phyloP scores from a whole-genome alignment of 2,797 vertebrate genomes.

The Cuniculus paca region DNA sequence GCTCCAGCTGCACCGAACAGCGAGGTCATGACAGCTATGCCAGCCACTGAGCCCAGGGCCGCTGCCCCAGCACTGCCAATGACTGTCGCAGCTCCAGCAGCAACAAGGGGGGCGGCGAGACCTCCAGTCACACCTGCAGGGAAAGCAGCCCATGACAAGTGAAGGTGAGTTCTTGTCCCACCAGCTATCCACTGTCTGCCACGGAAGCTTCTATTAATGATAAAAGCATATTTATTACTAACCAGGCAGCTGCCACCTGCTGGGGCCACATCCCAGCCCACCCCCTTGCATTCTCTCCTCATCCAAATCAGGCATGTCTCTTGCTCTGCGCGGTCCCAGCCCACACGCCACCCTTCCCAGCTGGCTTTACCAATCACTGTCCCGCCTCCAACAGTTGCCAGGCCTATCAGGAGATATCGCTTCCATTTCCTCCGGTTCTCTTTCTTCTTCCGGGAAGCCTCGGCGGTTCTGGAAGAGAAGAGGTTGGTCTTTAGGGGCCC shows the following conservation, averaged over 20 bases:
- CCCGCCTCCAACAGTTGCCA: slow-evolving; percentile 96
- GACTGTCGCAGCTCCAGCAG: slow-evolving; percentile 94
- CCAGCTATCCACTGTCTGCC: background rate
- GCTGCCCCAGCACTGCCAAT: slow-evolving; percentile 97
- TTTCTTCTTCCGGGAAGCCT: slow-evolving; percentile 91
- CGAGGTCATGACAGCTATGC: slow-evolving; percentile 97
- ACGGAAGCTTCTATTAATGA: background rate
- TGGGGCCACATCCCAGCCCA: background rate
- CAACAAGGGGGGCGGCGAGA: slow-evolving; percentile 95
- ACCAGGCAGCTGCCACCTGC: background rate
- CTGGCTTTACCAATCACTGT: slow-evolving; percentile 94
- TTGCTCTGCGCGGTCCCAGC: fast-evolving
- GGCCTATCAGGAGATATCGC: slow-evolving; percentile 96
- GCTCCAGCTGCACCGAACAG: slow-evolving; percentile 98
- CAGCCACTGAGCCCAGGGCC: slow-evolving; percentile 93
- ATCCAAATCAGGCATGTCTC: fast-evolving
- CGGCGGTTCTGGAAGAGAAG: slow-evolving; percentile 90
- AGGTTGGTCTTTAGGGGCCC: background rate
- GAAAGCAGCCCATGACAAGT: background rate
- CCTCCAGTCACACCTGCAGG: slow-evolving; percentile 96
- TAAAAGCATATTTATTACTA: background rate
- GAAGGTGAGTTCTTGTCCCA: background rate
- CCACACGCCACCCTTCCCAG: fast-evolving
- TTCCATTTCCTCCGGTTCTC: slow-evolving; percentile 93
- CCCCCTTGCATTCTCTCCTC: background rate